These are phyloP conservation scores for Porites evermanni DNA, from an alignment of 92 coral and sea anemone species.

Conservation along the genomic window DNA sequence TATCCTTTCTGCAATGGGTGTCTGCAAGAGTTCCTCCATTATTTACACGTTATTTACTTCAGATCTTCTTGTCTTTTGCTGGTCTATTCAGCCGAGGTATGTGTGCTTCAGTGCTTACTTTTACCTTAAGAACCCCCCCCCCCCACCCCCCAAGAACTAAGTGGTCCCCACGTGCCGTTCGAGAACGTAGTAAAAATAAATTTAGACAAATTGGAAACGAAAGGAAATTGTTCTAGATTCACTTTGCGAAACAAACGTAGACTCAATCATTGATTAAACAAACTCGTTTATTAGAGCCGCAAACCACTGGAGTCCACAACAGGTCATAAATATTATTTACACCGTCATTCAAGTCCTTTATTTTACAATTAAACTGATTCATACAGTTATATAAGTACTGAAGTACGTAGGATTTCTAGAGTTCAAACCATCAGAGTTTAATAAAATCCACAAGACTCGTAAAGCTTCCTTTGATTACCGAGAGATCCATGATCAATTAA, in stretches of 20 bases:
- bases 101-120: too few relatives aligned
- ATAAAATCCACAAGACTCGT: neutral
- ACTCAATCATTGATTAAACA: neutral
- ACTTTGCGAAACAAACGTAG: too few relatives aligned
- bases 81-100: too few relatives aligned
- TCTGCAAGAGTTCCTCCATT: neutral
- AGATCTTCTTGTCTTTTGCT: neutral
- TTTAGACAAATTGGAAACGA: too few relatives aligned
- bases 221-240: too few relatives aligned
- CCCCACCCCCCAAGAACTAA: too few relatives aligned
- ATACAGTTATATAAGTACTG: neutral
- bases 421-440: neutral
- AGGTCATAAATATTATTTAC: slow-evolving; percentile 35
- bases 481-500: neutral
- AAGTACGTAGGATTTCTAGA: neutral
- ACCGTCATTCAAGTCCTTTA: neutral
- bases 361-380: neutral
- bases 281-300: slow-evolving; percentile 23
- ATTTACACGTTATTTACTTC: neutral
- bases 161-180: too few relatives aligned
- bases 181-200: too few relatives aligned
- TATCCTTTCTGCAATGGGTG: neutral
- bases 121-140: neutral
- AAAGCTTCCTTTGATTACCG: neutral
- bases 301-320: slow-evolving; percentile 1